These are phyloP conservation scores for Lysandra coridon DNA, from an alignment of 2,888 invertebrate genomes.

Conservation along the genomic window DNA sequence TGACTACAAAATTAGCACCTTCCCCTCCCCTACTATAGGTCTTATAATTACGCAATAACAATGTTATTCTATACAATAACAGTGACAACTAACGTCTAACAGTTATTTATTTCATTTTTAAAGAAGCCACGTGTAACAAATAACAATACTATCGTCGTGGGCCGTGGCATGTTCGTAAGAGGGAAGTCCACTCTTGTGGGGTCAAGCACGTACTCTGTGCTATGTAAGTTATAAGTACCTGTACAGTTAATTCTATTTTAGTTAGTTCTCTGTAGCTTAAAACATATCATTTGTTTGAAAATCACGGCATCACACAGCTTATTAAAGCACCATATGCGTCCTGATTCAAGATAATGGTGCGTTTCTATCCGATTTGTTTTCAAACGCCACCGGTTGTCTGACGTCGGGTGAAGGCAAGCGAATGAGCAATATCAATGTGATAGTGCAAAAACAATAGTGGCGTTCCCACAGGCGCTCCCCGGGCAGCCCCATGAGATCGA, in stretches of 20 bases:
- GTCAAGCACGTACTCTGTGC: background rate
- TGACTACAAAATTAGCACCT: no score
- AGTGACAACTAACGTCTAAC: no score
- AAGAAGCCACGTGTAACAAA: no score
- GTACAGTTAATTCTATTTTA: background rate
- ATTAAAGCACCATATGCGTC: constrained; percentile 50
- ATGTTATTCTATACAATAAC: no score
- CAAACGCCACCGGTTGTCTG: constrained; percentile 45
- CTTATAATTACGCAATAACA: no score
- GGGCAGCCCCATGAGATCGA: constrained; percentile 51
- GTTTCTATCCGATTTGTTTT: constrained; percentile 47
- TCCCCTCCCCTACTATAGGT: no score
- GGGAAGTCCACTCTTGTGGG: constrained; percentile 15
- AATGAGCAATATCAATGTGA: constrained; percentile 58
- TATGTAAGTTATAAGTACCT: background rate
- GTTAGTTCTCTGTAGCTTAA: background rate
- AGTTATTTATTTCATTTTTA: no score
- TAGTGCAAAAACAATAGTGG: constrained; percentile 58
- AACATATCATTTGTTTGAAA: background rate
- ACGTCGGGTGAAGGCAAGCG: constrained; percentile 44
- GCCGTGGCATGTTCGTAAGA: background rate
- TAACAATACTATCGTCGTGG: no score
- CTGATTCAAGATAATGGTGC: constrained; percentile 47
- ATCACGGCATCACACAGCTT: background rate
- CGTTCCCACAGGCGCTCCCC: constrained; percentile 70